Percentiles rank a stretch among this genome's conserved stretches.
phyloP scores from a whole-genome alignment of 2,113 vertebrate species.

The Sminthopsis crassicaudata region DNA sequence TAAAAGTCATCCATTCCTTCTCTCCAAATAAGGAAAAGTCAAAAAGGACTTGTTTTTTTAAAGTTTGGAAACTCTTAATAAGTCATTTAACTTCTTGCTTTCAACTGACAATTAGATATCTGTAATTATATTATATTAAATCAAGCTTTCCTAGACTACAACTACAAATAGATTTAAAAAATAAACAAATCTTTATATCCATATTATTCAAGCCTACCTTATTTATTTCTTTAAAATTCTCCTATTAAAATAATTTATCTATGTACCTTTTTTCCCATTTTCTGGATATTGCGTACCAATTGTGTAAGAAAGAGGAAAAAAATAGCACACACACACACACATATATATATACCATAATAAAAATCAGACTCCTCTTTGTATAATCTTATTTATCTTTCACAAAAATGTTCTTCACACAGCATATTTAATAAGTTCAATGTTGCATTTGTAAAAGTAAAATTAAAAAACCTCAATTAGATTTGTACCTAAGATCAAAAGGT shows the following conservation, averaged over 20 bases:
- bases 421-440: not conserved
- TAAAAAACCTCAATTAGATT: not conserved
- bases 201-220: not conserved
- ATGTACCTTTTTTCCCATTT: not conserved
- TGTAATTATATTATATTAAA: conserved; percentile 21
- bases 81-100: not conserved
- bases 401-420: not conserved
- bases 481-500: not conserved
- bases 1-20: not conserved
- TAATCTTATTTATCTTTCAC: not conserved
- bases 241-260: not conserved
- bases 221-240: not conserved
- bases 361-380: not conserved
- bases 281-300: not conserved
- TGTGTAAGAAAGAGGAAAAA: not conserved
- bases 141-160: not conserved
- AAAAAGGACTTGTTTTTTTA: not conserved
- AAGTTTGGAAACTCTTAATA: not conserved
- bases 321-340: not conserved
- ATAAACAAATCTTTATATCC: not conserved
- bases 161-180: not conserved
- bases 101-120: not conserved
- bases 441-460: not conserved
- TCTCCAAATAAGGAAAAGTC: not conserved
- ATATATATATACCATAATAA: not conserved